These are phyloP conservation scores for Papilio protenor DNA, from an alignment of 2,888 invertebrate genomes.

Conservation along the genomic window DNA sequence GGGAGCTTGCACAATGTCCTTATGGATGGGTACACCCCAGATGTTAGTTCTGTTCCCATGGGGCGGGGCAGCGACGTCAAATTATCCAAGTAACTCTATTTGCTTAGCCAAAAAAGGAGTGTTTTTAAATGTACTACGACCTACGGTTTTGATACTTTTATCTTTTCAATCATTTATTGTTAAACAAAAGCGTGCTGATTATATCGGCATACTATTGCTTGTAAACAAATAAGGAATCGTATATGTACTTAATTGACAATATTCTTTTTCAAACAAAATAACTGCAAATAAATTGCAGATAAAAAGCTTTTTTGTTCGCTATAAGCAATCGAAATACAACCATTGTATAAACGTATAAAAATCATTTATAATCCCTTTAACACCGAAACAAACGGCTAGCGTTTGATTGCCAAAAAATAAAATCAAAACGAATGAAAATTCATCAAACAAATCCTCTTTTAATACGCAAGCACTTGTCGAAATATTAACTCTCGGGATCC, in stretches of 20 bases:
- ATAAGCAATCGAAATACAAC: neutral
- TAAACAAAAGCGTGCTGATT: slow-evolving; percentile 29
- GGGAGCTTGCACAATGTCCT: slow-evolving; percentile 55
- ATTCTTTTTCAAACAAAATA: neutral
- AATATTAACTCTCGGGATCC: slow-evolving; percentile 47
- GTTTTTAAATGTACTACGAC: slow-evolving; percentile 49
- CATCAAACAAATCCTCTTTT: slow-evolving; percentile 45
- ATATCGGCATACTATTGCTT: neutral
- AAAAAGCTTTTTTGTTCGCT: neutral
- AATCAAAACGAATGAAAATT: slow-evolving; percentile 33
- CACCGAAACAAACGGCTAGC: slow-evolving; percentile 23
- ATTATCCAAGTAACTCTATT: slow-evolving; percentile 78
- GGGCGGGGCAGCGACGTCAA: slow-evolving; percentile 61
- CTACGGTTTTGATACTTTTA: slow-evolving; percentile 52
- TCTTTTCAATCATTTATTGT: neutral
- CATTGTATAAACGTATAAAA: neutral
- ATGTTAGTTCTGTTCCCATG: slow-evolving; percentile 65
- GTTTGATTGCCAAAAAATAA: slow-evolving; percentile 10
- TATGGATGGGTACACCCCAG: slow-evolving; percentile 61
- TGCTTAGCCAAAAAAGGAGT: slow-evolving; percentile 66
- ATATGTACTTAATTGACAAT: too few relatives aligned
- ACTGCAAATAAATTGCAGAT: neutral
- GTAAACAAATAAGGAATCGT: too few relatives aligned
- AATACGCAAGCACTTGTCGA: slow-evolving; percentile 45
- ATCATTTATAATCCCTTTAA: slow-evolving; percentile 11